phyloP scores from a whole-genome alignment of 2,797 vertebrate genomes.

The Octomys mimax region DNA sequence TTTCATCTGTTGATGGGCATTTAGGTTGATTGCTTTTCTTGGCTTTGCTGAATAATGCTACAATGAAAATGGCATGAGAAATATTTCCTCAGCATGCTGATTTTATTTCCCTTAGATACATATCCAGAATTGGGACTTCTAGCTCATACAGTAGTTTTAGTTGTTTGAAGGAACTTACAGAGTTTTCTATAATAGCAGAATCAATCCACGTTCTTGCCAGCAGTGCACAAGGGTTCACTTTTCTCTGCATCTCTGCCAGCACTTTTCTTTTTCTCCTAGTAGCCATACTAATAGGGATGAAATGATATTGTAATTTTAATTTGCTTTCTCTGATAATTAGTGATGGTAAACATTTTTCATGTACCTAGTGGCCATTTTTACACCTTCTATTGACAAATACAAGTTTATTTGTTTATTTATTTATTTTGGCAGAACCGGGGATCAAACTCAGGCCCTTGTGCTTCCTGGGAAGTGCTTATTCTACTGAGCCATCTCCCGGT shows the following conservation, averaged over 20 bases:
- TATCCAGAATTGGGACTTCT: neutral
- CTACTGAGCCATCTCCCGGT: no score
- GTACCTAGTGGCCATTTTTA: neutral
- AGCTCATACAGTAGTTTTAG: neutral
- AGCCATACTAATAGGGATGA: neutral
- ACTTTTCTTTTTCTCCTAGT: neutral
- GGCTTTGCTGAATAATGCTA: neutral
- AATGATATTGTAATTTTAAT: neutral
- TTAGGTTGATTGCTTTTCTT: neutral
- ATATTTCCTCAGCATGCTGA: neutral
- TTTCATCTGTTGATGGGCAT: neutral
- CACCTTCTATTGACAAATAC: neutral
- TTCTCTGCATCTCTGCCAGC: neutral
- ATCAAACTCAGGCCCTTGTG: no score
- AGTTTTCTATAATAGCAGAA: neutral
- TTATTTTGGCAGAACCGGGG: no score
- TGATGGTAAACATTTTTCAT: neutral
- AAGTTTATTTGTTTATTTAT: neutral
- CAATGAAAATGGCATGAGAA: neutral
- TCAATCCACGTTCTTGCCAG: neutral
- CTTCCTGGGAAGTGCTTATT: no score
- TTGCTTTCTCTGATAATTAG: neutral
- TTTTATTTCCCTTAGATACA: neutral
- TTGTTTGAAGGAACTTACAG: neutral
- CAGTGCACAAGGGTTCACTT: neutral